Evolutionary conservation across 2,888 invertebrate genomes (phyloP), one percentile per base, ranked within the genome.

Genomic region (Campopleginae sp.): DNA sequence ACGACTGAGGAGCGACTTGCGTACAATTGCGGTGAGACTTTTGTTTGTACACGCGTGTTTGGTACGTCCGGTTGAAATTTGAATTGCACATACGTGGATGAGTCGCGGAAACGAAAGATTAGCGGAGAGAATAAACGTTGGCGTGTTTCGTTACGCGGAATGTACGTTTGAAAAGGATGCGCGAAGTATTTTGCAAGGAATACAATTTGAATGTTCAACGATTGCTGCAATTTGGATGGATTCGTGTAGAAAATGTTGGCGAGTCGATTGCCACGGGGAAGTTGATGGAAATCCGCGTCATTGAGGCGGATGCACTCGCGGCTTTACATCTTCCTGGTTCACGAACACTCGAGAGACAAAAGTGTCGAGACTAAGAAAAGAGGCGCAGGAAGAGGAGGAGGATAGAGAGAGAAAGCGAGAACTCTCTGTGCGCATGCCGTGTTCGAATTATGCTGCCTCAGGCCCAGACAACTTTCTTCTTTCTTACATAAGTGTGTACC

Each of bases 401-500:
- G 33, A 70, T 48, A 12, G 31, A 51, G 31, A n/a, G 46, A 27
- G 48, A 61, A 19, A 68, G 33, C 63, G 33, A n/a, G 5, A 38
- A 46, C 33, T 48, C 51, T 66, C 51, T 48, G 38, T n/a, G 77
- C 68, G 68, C 68, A 68, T 54, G 77, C 66, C 66, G 72, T 46
- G 81, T 70, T 85, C 71, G 78, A 85, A 85, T 85, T 85, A 85
- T 81, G 79, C 78, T 78, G 81, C 78, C 78, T 70, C 81, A 38
- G 70, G 81, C 78, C 44, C 46, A 61, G 48, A 65, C 33, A 65
- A 68, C 70, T 85, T 75, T 71, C 58, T 61, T 61, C 78, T 81
- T 63, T 80, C 78, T 81, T 78, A 71, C 85, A 71, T 58, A 79
- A 85, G 85, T 85, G 8, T 10, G 8, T 38, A 82, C 85, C 81